Evolutionary conservation across 2,797 vertebrate genomes (phyloP), one percentile per base, ranked within the genome.

Genomic region (Dendrocincla fuliginosa): DNA sequence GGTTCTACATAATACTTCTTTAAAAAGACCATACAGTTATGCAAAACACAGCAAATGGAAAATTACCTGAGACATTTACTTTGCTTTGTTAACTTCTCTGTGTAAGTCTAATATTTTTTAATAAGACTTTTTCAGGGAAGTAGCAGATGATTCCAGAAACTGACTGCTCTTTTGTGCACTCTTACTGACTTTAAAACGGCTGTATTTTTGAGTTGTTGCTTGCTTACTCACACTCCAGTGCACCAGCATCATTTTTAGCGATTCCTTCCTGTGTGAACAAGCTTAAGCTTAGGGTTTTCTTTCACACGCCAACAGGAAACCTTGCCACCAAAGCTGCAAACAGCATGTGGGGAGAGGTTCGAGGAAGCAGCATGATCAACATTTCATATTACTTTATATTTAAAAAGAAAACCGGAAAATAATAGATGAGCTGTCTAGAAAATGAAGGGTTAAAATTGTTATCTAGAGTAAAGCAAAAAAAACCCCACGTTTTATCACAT

Each of bases 241-340:
- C 65, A 56, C 32, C 30, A 32, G 55, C 41, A 46, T 68, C 39
- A 44, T 63, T 94, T 95, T 93, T 90, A 94, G 73, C 8, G 3
- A 95, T 56, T 70, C 83, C 81, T 97, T 97, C 96, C 95, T 90
- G 84, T 91, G 93, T 87, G 93, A 96, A 86, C 8, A 6, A 85
- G 46, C 53, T 65, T 39, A 3, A 93, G 64, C 28, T 5, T 25
- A 6, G 6, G 61, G 60, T 84, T 93, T 94, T 87, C 71, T 94
- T 87, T 81, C 76, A 87, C 86, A 94, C 27, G 39, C 56, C 32
- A 4, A 93, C 95, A 97, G 94, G 94, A 97, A 98, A 88, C 33
- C 23, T 68, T 81, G 52, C 35, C 95, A 87, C 83, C 50, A 9
- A 94, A 73, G 53, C 1, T 50, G 47, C 88, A 81, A 91, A 79